Evolutionary conservation across 2,113 vertebrate species (phyloP).

Genomic region (Potamarius usumacintae): DNA sequence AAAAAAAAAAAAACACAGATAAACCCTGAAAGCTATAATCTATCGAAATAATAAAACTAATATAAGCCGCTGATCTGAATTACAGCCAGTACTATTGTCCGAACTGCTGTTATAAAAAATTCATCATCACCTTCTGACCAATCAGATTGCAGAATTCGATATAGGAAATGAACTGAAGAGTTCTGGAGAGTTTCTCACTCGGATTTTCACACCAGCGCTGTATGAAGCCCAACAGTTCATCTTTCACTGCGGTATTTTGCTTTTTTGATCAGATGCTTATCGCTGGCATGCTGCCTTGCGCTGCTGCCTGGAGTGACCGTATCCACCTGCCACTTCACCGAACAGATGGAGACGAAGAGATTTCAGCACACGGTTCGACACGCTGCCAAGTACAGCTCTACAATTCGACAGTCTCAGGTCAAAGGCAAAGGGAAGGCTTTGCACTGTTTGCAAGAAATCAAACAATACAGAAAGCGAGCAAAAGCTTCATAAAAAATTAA

Average conservation of each 20-base stretch:
- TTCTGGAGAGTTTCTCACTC: neutral
- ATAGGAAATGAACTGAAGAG: no score
- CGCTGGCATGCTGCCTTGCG: neutral
- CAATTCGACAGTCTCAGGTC: neutral
- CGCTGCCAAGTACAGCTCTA: conserved; percentile 19
- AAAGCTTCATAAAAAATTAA: conserved; percentile 17
- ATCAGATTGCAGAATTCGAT: neutral
- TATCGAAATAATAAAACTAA: neutral
- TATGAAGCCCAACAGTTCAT: neutral
- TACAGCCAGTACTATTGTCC: neutral
- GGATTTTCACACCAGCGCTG: neutral
- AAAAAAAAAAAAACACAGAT: neutral
- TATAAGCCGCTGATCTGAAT: neutral
- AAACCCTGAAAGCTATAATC: neutral
- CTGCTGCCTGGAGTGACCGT: conserved; percentile 16
- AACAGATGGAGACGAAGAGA: conserved; percentile 41
- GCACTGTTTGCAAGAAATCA: neutral
- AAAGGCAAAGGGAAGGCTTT: neutral
- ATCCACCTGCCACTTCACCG: conserved; percentile 17
- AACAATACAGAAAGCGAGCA: neutral
- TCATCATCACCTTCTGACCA: neutral
- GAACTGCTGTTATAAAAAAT: no score
- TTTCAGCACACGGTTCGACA: conserved; percentile 9
- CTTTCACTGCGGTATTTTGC: neutral
- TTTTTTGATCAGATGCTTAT: conserved; percentile 3